A percentile compares a stretch with the other conserved stretches of the same genome.
Conservation (phyloP, 2,888 invertebrate species). For the Meteorus cinctellus region DNA sequence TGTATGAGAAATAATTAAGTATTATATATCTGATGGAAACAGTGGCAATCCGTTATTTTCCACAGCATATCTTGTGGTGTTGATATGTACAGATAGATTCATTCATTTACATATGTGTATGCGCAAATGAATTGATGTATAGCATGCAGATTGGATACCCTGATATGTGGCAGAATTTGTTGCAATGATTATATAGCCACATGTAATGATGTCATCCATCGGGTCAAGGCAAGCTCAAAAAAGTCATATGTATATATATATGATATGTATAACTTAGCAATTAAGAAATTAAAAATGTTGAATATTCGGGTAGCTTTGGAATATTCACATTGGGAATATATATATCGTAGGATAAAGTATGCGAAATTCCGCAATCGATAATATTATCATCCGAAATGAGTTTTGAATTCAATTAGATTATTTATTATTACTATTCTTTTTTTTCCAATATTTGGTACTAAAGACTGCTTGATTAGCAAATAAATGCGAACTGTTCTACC, state of each 20-base stretch:
- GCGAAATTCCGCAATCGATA: background rate
- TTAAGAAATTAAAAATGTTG: background rate
- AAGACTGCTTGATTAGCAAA: background rate
- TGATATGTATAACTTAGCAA: background rate
- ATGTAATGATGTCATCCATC: constrained; percentile 9
- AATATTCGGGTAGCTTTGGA: background rate
- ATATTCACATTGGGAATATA: background rate
- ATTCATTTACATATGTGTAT: background rate
- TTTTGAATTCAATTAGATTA: background rate
- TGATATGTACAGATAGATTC: background rate
- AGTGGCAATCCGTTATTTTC: background rate
- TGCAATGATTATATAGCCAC: background rate
- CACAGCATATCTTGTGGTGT: background rate
- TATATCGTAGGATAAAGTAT: constrained; percentile 8
- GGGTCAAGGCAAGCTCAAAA: constrained; percentile 11
- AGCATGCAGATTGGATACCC: background rate
- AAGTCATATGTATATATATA: background rate
- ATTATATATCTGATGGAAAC: background rate
- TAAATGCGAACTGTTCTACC: background rate
- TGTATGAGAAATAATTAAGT: constrained; percentile 1
- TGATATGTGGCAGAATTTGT: background rate
- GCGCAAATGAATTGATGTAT: background rate
- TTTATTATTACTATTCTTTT: background rate
- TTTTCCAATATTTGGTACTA: too few relatives aligned
- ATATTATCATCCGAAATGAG: background rate